phyloP scores from a whole-genome alignment of 2,797 vertebrate genomes.

The Xiphorhynchus erythropygius region DNA sequence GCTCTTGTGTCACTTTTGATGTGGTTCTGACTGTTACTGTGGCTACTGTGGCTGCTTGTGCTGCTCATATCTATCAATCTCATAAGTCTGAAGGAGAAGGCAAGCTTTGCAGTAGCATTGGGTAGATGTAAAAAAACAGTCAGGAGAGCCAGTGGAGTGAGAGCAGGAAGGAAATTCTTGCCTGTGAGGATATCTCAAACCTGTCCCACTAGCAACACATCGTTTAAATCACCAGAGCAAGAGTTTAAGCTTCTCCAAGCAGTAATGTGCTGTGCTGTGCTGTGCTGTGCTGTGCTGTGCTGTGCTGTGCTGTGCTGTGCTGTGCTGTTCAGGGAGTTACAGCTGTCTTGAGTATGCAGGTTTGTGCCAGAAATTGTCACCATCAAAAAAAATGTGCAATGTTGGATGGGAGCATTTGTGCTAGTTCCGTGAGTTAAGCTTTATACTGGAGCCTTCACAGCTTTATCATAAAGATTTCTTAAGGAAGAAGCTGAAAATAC shows the following conservation, averaged over 20 bases:
- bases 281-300: neutral
- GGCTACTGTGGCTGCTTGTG: neutral
- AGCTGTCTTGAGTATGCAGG: neutral
- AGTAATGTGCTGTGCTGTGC: neutral
- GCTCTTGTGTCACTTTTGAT: neutral
- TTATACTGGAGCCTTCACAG: conserved; percentile 17
- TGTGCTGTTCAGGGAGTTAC: neutral
- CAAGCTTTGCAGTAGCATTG: neutral
- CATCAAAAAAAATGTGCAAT: neutral
- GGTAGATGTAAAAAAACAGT: neutral
- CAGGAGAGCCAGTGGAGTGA: neutral
- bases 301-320: neutral
- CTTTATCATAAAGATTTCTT: conserved; percentile 13
- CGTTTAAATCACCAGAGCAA: neutral
- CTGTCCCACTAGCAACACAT: neutral
- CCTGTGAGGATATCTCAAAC: neutral
- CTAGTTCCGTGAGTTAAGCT: neutral
- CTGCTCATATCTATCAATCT: neutral
- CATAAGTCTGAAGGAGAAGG: neutral
- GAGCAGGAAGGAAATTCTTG: neutral
- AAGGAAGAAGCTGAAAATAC: conserved; percentile 26
- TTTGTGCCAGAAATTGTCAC: neutral
- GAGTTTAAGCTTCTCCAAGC: neutral
- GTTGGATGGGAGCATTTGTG: conserved; percentile 4
- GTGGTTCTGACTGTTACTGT: neutral